Base-by-base conservation (phyloP, 2,888 invertebrate species). In the Pterostichus madidus region DNA sequence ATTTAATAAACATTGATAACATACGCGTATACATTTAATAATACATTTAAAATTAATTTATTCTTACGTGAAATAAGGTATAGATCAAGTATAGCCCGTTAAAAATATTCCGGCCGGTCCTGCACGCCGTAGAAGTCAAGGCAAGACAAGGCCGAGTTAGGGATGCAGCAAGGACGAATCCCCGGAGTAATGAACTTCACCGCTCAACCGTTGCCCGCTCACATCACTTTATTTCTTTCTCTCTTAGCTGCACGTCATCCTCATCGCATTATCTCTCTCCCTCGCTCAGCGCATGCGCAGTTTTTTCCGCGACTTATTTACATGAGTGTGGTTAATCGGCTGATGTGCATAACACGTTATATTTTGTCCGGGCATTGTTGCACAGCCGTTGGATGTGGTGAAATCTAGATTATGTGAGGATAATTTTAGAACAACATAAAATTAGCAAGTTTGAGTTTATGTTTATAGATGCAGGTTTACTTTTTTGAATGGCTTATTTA, bases 271-370 rank as follows among this genome's bases (percentile, higher is more conserved):
- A n/a, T 32, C 49, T 32, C 49, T 75, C 24, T 46, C 17, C 10
- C 11, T 17, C 31, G 11, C 10, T 15, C 13, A 13, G 39, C 77
- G 56, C 56, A 56, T 49, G 59, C 39, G 39, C 56, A 15, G 35
- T 52, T 75, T 75, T 75, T 77, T 77, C 52, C 68, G 15, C 44
- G 35, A n/a, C 68, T 80, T 80, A 80, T 80, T 80, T 80, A 80
- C 80, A 80, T 80, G 80, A 80, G 68, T 80, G 80, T 80, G 80
- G 64, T 80, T 80, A 80, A 80, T 80, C 80, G 80, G n/a, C 13
- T 44, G 61, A 78, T 59, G 59, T 61, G 78, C 78, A 44, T 75
- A 75, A 75, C 75, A 75, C 61, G 59, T 78, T 78, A 61, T 56
- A 59, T 61, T 78, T 78, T 53, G 76, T 53, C 76, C 53, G 7